Evolutionary conservation across 1,140 invertebrate species (phyloP).

Genomic region (Aphidius gifuensis): DNA sequence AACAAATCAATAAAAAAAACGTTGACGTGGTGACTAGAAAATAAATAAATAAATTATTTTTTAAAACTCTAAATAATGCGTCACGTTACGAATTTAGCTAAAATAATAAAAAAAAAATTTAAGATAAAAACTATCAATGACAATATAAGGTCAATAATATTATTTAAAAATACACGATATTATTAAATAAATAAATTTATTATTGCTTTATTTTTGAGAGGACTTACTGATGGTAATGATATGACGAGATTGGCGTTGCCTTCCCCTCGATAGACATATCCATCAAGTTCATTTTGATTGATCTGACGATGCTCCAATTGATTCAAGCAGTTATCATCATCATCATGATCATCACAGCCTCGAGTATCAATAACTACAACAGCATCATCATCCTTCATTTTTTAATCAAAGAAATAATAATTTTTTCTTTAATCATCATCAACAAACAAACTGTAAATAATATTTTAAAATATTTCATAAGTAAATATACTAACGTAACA

Average conservation of each 20-base stretch:
- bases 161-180: not conserved
- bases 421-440: too few relatives aligned
- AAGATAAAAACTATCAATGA: not conserved
- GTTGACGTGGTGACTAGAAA: not conserved
- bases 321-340: not conserved
- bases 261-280: slow-evolving; percentile 51
- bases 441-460: too few relatives aligned
- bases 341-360: too few relatives aligned
- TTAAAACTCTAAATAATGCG: not conserved
- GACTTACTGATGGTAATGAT: slow-evolving; percentile 49
- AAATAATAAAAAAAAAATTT: too few relatives aligned
- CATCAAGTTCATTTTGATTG: slow-evolving; percentile 23
- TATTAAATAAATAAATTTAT: not conserved
- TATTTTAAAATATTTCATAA: too few relatives aligned
- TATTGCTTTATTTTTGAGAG: not conserved
- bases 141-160: not conserved
- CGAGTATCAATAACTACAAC: too few relatives aligned
- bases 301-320: slow-evolving; percentile 13
- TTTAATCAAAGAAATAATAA: too few relatives aligned
- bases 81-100: too few relatives aligned
- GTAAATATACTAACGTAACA: too few relatives aligned
- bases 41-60: not conserved
- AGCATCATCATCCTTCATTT: too few relatives aligned
- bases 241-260: slow-evolving; percentile 57
- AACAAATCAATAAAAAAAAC: not conserved